Evolutionary conservation across 30 jellyfish, hydroid and myxozoan species (phyloP).

Genomic region (Haliclystus octoradiatus): DNA sequence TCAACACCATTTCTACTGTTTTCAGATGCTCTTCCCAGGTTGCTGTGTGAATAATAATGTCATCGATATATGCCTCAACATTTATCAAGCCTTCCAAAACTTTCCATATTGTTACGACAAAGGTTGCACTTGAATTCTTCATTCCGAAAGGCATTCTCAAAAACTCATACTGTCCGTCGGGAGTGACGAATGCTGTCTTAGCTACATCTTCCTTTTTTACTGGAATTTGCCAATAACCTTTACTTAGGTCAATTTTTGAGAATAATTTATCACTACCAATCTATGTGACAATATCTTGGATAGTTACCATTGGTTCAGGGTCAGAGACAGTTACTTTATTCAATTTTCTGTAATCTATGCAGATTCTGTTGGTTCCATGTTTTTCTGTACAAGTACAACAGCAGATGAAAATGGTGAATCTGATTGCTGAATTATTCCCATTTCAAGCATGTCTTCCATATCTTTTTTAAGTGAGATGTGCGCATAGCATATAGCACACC

Average conservation of each 20-base stretch:
- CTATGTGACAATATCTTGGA: constrained; percentile 13
- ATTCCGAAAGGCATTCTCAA: constrained; percentile 29
- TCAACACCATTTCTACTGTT: constrained; percentile 3
- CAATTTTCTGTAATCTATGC: constrained; percentile 22
- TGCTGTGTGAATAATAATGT: constrained; percentile 26
- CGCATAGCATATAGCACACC: constrained; percentile 26
- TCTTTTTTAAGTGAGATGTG: constrained; percentile 23
- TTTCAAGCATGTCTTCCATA: constrained; percentile 27
- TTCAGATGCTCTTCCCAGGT: constrained; percentile 32
- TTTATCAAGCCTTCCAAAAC: constrained; percentile 10
- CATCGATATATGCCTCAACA: constrained; percentile 25
- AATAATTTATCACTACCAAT: constrained; percentile 14
- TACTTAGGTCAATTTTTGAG: constrained; percentile 24
- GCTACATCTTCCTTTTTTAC: constrained; percentile 4
- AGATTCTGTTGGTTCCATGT: constrained; percentile 15
- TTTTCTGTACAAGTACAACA: constrained; percentile 19
- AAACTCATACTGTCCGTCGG: constrained; percentile 26
- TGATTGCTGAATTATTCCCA: constrained; percentile 22
- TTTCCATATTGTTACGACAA: constrained; percentile 20
- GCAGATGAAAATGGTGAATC: constrained; percentile 31
- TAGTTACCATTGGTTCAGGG: constrained; percentile 27
- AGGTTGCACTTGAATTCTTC: constrained; percentile 23
- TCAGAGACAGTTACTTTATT: constrained; percentile 20
- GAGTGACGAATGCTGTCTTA: constrained; percentile 23
- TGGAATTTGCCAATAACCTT: constrained; percentile 32